Evolutionary conservation across 2,888 invertebrate genomes (phyloP), one percentile per base, ranked within the genome.

Genomic region (Helobdella robusta): DNA sequence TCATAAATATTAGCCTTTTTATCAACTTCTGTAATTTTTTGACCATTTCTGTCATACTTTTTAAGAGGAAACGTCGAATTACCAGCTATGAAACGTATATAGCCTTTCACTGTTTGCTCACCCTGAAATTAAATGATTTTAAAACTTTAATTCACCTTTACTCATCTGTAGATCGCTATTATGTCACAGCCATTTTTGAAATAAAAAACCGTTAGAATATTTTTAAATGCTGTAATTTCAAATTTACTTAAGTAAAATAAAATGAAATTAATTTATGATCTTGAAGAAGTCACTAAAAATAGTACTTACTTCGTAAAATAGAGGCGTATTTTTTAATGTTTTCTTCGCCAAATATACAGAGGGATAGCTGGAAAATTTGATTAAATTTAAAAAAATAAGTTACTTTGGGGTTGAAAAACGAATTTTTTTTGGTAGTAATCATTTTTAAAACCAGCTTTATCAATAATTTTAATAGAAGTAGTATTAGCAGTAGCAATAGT

Each of bases 51-150:
- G 34, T 62, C 62, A 18, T 62, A 62, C 2, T 50, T 50, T 34
- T 50, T 46, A 28, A 62, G 34, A 2, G 62, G 62, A 6, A 32
- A 20, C 11, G 62, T 62, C 4, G 62, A 62, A 25, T 62, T 62
- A n/a, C 3, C 62, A 6, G 62, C 62, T 18, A 62, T 30, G 30
- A 62, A 62, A n/a, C 3, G 18, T 18, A 62, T 6, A 50, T 62
- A 62, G 18, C 34, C 62, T 8, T 34, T 32, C 20, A 62, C 34
- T n/a, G 32, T 46, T 48, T 48, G 50, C n/a, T 28, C 50, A 11
- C 62, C 62, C 62, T 62, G 50, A 20, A 32, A 2, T 5, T 20
- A n/a, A 8, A n/a, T n/a, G 11, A 40, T 40, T 15, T 15, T 40
- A 40, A n/a, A n/a, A n/a, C n/a, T n/a, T n/a, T n/a, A n/a, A n/a